Evolutionary conservation across 2,888 invertebrate species (phyloP).

Genomic region (Agapostemon virescens): DNA sequence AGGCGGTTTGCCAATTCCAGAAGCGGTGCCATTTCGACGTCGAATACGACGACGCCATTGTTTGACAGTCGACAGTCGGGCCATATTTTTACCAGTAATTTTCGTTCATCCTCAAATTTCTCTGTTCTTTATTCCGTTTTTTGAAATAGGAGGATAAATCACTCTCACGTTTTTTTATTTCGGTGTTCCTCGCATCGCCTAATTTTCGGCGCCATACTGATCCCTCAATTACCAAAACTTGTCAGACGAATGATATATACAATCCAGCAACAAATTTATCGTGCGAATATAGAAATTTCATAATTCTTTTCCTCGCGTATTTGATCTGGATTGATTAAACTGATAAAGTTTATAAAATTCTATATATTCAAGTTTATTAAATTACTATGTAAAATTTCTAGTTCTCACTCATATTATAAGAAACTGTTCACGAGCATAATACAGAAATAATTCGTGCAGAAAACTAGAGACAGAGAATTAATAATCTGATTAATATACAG

Average conservation of each 20-base stretch:
- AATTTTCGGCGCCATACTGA: neutral
- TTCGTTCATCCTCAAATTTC: slow-evolving; percentile 11
- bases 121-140: slow-evolving; percentile 6
- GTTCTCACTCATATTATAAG: too few species aligned
- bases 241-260: neutral
- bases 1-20: slow-evolving; percentile 50
- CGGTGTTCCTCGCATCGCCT: neutral
- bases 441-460: too few species aligned
- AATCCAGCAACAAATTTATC: neutral
- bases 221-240: neutral
- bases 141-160: slow-evolving; percentile 13
- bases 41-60: slow-evolving; percentile 38
- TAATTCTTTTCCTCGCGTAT: neutral
- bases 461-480: too few species aligned
- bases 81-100: slow-evolving; percentile 33
- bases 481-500: neutral
- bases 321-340: neutral
- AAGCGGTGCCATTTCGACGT: slow-evolving; percentile 26
- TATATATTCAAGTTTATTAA: too few species aligned
- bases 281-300: neutral
- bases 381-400: too few species aligned
- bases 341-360: too few species aligned
- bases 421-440: too few species aligned
- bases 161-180: neutral
- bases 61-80: slow-evolving; percentile 32